Evolutionary conservation across 2,797 vertebrate species (phyloP), one percentile per base, ranked within the genome.

Genomic region (Sebastes matsubarae): DNA sequence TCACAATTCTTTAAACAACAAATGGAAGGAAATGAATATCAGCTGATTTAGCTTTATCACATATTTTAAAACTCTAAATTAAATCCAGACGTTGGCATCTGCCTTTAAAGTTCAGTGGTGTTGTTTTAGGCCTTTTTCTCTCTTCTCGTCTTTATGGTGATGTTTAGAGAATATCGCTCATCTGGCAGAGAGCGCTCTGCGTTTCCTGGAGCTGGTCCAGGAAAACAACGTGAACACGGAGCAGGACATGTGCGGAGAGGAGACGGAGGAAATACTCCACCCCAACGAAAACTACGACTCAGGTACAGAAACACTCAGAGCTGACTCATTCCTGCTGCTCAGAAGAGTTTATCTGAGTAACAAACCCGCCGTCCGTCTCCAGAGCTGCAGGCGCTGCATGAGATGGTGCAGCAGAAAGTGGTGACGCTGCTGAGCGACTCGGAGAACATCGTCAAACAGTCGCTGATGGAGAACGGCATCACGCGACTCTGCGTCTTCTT

Each of bases 401-500:
- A 99, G 95, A 99, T 99, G 98, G 97, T 99, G 67, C 98, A 99
- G 93, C 98, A 99, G 96, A 99, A 99, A 91, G 98, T 99, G 87
- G 98, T 99, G 88, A 99, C 98, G 50, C 94, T 99, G 91, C 95
- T 99, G n/a, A 99, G 98, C 54, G 98, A 99, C 93, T 97, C 97
- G 0, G 98, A 99, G 93, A 99, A 99, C 90, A 99, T 99, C 0
- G 98, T 99, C 73, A 99, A 99, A 71, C 98, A 99, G 88, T 99
- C 98, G 0, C 94, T 99, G 89, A 98, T 99, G 98, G 98, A 99
- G 93, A 99, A 97, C 73, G 98, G 98, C 88, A 99, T 99, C 93
- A 99, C 98, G 1, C 96, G 98, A 3, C 96, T 99, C 4, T 99
- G 98, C 72, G 98, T 99, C 7, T 99, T 99, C 93, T 99, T 99